These are phyloP conservation scores for Mastomys natalensis DNA, from an alignment of 2,113 vertebrate species.

Conservation along the genomic window DNA sequence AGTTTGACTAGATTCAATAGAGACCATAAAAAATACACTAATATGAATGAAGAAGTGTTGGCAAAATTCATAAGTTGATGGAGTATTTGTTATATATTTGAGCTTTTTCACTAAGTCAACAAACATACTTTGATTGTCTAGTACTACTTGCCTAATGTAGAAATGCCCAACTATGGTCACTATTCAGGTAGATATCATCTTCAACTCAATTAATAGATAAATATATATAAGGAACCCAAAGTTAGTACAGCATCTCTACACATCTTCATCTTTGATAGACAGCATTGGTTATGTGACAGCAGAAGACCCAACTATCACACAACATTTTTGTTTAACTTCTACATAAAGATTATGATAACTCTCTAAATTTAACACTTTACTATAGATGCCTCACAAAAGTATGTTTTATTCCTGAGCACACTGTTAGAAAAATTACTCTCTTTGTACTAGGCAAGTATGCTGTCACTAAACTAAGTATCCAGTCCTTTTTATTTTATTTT, in stretches of 20 bases:
- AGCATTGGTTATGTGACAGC: not conserved
- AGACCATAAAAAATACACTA: not conserved
- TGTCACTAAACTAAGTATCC: not conserved
- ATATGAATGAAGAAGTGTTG: not conserved
- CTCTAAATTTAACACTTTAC: not conserved
- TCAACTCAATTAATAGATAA: not conserved
- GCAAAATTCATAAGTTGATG: not conserved
- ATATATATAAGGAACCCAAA: not conserved
- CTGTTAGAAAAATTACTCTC: not conserved
- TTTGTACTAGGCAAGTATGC: not conserved
- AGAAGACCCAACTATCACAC: not conserved
- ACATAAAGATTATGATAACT: not conserved
- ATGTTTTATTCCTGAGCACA: not conserved
- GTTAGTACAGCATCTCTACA: not conserved
- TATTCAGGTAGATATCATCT: not conserved
- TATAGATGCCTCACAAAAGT: not conserved
- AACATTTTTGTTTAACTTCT: not conserved
- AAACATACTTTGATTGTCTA: not conserved
- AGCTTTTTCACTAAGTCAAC: not conserved
- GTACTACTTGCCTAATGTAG: not conserved
- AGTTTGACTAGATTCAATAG: not conserved
- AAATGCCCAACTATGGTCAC: not conserved
- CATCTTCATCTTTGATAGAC: not conserved
- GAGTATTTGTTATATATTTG: not conserved
- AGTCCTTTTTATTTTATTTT: not conserved